Evolutionary conservation across 2,113 vertebrate species (phyloP).

Genomic region (Stegastes partitus): DNA sequence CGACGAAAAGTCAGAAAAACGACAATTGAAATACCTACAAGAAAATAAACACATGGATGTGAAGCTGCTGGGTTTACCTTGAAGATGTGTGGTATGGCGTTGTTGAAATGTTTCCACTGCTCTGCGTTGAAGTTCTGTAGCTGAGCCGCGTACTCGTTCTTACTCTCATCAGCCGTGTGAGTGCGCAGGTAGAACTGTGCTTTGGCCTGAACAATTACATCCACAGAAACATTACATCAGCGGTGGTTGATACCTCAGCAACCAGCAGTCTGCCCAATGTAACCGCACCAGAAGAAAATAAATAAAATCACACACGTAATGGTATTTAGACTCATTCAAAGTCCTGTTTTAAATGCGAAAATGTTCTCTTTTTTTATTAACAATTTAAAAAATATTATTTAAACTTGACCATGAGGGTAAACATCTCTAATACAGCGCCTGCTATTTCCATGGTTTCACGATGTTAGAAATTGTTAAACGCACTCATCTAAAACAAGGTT

Average conservation of each 20-base stretch:
- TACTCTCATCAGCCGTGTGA: slow-evolving; percentile 97
- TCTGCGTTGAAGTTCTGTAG: slow-evolving; percentile 96
- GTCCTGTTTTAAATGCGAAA: too few species aligned
- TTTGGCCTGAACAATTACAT: slow-evolving; percentile 88
- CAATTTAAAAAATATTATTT: too few species aligned
- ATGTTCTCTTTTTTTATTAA: too few species aligned
- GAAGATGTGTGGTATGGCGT: slow-evolving; percentile 96
- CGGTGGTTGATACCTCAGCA: not conserved
- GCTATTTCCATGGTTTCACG: not conserved
- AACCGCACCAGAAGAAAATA: too few species aligned
- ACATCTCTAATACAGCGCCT: not conserved
- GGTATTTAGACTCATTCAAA: too few species aligned
- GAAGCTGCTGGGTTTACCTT: slow-evolving; percentile 86
- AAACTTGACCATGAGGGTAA: too few species aligned
- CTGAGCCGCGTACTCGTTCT: slow-evolving; percentile 98
- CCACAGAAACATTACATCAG: not conserved
- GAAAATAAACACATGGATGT: not conserved
- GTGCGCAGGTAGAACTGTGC: slow-evolving; percentile 94
- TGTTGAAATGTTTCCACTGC: slow-evolving; percentile 97
- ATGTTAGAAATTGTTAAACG: not conserved
- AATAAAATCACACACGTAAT: too few species aligned
- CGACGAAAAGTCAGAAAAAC: not conserved
- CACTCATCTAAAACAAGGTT: slow-evolving; percentile 28
- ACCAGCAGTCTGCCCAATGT: not conserved
- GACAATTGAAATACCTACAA: not conserved